These are phyloP conservation scores for Scaptomyza polygonia DNA, from an alignment of 2,888 invertebrate genomes.

Conservation along the genomic window DNA sequence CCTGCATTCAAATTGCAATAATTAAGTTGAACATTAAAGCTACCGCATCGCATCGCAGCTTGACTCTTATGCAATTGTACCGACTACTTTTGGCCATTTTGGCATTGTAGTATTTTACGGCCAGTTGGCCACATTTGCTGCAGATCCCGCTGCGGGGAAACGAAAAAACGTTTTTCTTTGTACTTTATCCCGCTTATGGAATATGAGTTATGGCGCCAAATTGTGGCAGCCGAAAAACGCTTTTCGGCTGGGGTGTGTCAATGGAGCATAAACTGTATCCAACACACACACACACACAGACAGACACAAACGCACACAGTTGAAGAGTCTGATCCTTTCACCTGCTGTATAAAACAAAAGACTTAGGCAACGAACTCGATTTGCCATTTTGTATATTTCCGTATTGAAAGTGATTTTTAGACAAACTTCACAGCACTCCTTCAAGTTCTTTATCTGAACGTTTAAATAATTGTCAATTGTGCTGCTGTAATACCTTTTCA, in stretches of 20 bases:
- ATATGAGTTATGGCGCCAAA: slow-evolving; percentile 68
- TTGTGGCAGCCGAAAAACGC: slow-evolving; percentile 35
- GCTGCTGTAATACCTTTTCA: slow-evolving; percentile 45
- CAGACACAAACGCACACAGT: slow-evolving; percentile 7
- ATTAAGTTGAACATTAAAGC: slow-evolving; percentile 60
- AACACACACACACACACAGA: slow-evolving; percentile 6
- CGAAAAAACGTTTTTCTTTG: slow-evolving; percentile 34
- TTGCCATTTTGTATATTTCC: slow-evolving; percentile 53
- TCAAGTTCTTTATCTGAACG: slow-evolving; percentile 62
- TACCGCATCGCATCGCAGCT: slow-evolving; percentile 59
- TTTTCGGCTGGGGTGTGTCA: slow-evolving; percentile 62
- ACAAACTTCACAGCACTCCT: slow-evolving; percentile 54
- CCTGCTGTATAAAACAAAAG: slow-evolving; percentile 72
- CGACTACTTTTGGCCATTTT: slow-evolving; percentile 41
- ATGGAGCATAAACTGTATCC: slow-evolving; percentile 38
- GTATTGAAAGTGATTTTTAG: slow-evolving; percentile 61
- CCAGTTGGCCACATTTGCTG: slow-evolving; percentile 16
- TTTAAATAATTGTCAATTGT: slow-evolving; percentile 51
- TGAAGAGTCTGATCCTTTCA: slow-evolving; percentile 61
- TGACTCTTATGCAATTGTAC: slow-evolving; percentile 54
- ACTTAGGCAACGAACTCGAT: slow-evolving; percentile 73
- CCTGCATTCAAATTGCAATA: slow-evolving; percentile 69
- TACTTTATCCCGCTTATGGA: slow-evolving; percentile 44
- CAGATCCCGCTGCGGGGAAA: slow-evolving; percentile 21
- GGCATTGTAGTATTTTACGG: slow-evolving; percentile 33